phyloP scores from a whole-genome alignment of 2,113 vertebrate species.

The Sardina pilchardus region DNA sequence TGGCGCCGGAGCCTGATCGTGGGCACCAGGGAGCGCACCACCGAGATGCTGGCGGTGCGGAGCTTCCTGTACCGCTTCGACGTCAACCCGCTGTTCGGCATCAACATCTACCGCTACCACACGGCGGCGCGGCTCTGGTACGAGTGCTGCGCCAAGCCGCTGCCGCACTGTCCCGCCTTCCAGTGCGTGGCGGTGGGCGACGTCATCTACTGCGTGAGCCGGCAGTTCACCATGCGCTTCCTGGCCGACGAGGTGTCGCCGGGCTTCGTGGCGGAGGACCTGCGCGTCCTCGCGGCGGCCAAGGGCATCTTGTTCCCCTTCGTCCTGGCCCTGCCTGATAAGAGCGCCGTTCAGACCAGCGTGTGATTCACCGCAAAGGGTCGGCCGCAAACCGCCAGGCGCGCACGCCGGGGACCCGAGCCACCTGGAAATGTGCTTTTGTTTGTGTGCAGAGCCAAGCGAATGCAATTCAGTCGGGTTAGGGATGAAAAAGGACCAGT shows the following conservation, averaged over 20 bases:
- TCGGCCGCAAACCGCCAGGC: constrained; percentile 43
- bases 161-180: constrained; percentile 67
- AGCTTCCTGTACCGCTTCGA: constrained; percentile 90
- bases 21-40: constrained; percentile 73
- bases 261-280: constrained; percentile 73
- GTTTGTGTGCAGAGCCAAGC: constrained; percentile 28
- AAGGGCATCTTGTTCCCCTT: constrained; percentile 80
- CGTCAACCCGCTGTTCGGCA: constrained; percentile 72
- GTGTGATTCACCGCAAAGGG: constrained; percentile 67
- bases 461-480: constrained; percentile 47
- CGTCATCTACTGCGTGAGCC: constrained; percentile 80
- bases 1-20: constrained; percentile 73
- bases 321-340: constrained; percentile 75
- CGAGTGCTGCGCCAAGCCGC: constrained; percentile 71
- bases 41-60: constrained; percentile 73
- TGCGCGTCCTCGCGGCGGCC: constrained; percentile 72
- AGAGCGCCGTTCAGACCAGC: constrained; percentile 61
- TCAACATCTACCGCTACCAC: constrained; percentile 84
- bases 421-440: background rate
- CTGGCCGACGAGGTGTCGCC: constrained; percentile 82
- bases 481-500: constrained; percentile 57
- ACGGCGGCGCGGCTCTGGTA: constrained; percentile 84
- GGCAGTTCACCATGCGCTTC: constrained; percentile 76
- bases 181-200: constrained; percentile 73
- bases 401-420: constrained; percentile 37